Evolutionary conservation across 2,888 invertebrate species (phyloP).

Genomic region (Dicycla oo): DNA sequence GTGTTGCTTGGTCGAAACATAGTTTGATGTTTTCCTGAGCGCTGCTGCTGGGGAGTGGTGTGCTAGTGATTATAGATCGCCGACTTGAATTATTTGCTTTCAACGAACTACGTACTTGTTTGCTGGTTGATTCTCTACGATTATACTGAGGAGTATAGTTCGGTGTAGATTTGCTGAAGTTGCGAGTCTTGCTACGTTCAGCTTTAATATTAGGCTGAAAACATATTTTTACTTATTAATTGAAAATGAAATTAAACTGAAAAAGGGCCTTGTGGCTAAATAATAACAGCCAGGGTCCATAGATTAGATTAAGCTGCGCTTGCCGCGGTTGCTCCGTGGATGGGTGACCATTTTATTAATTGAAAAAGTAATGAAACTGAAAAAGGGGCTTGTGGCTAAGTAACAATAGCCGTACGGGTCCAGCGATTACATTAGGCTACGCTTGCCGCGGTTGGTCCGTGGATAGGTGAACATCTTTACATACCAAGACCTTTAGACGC

Average conservation of each 20-base stretch:
- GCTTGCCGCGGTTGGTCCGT: too few species aligned
- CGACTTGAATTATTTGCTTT: constrained; percentile 50
- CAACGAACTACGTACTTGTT: constrained; percentile 14
- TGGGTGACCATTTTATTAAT: too few species aligned
- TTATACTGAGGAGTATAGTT: constrained; percentile 16
- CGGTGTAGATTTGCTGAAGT: constrained; percentile 11
- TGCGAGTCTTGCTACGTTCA: constrained; percentile 11
- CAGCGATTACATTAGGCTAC: too few species aligned
- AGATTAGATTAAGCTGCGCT: too few species aligned
- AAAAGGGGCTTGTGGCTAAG: too few species aligned
- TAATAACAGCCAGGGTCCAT: too few species aligned
- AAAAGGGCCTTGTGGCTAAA: too few species aligned
- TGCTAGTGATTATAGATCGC: constrained; percentile 71
- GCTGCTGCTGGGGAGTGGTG: constrained; percentile 70
- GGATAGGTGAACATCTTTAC: too few species aligned
- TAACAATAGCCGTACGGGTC: too few species aligned
- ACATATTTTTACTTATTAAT: neutral
- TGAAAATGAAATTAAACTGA: neutral
- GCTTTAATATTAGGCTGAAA: constrained; percentile 29
- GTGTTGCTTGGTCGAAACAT: constrained; percentile 75
- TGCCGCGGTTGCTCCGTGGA: too few species aligned
- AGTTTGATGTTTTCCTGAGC: constrained; percentile 56
- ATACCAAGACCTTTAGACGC: too few species aligned
- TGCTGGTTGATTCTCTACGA: constrained; percentile 23
- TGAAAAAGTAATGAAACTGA: neutral